A percentile compares a stretch with the other conserved stretches of the same genome.
These are phyloP conservation scores for Lasioglossum zephyrum DNA, from an alignment of 2,888 invertebrate species.

Conservation along the genomic window DNA sequence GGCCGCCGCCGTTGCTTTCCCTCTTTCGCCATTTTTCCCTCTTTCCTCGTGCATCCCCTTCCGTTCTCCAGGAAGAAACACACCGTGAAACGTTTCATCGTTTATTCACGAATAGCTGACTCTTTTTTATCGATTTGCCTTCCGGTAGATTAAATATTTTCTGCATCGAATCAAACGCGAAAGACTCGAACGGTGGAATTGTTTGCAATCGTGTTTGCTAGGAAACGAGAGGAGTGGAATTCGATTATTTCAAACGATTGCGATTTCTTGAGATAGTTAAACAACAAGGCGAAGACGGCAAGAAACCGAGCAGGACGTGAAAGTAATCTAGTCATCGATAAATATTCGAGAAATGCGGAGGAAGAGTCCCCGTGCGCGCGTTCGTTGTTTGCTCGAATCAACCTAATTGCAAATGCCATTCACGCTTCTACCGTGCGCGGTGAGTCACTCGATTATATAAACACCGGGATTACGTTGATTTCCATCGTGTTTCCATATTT, in stretches of 20 bases:
- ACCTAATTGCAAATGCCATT: constrained; percentile 1
- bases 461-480: background rate
- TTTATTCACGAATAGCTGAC: background rate
- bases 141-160: too few species aligned
- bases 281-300: background rate
- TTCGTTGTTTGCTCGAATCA: background rate
- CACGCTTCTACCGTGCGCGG: background rate
- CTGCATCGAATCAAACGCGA: too few species aligned
- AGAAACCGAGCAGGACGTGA: background rate
- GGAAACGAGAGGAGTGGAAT: background rate
- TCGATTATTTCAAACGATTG: background rate
- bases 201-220: background rate
- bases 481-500: background rate
- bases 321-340: background rate
- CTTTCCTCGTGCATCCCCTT: background rate
- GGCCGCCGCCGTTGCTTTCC: constrained; percentile 2
- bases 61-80: background rate
- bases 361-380: background rate
- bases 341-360: constrained; percentile 2
- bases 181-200: background rate
- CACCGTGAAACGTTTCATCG: background rate
- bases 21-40: background rate
- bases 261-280: background rate
- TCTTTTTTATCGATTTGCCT: background rate
- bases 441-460: constrained; percentile 2